Conservation (phyloP, 2,113 vertebrate species). For the Rhinichthys klamathensis region DNA sequence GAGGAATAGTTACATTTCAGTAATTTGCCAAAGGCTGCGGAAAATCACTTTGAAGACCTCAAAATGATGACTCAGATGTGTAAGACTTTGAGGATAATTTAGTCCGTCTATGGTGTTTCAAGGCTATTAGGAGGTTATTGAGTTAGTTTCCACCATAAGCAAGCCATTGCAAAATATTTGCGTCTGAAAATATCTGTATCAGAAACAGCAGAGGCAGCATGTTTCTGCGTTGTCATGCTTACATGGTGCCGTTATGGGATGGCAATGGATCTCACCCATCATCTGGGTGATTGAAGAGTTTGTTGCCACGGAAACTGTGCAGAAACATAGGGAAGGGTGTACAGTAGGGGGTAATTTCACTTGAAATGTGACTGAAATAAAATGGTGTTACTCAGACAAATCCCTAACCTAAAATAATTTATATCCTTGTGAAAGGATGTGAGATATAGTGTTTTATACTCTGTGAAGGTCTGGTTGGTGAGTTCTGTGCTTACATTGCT, state of each 20-base stretch:
- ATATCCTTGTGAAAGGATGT: neutral
- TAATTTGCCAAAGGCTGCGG: conserved; percentile 2
- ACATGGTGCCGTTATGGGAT: conserved; percentile 39
- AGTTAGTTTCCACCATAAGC: neutral
- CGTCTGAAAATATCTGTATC: no score
- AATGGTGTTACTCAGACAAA: neutral
- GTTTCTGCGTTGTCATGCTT: conserved; percentile 49
- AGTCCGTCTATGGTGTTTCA: neutral
- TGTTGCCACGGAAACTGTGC: conserved; percentile 39
- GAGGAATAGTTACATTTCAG: neutral
- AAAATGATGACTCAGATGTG: neutral
- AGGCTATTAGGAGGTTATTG: neutral
- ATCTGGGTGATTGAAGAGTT: conserved; percentile 45
- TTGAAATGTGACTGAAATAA: conserved; percentile 27
- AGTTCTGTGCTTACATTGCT: neutral
- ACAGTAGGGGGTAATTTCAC: conserved; percentile 47
- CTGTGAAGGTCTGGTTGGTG: neutral
- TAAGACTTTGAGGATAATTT: conserved; percentile 1
- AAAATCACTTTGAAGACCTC: neutral
- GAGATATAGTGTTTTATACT: neutral
- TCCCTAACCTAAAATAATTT: neutral
- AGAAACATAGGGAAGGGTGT: conserved; percentile 1
- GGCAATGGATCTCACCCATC: conserved; percentile 6
- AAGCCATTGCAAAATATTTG: neutral
- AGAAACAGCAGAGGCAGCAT: conserved; percentile 40